These are phyloP conservation scores for Drosophila setosimentum DNA, from an alignment of 2,888 invertebrate genomes.

Conservation along the genomic window DNA sequence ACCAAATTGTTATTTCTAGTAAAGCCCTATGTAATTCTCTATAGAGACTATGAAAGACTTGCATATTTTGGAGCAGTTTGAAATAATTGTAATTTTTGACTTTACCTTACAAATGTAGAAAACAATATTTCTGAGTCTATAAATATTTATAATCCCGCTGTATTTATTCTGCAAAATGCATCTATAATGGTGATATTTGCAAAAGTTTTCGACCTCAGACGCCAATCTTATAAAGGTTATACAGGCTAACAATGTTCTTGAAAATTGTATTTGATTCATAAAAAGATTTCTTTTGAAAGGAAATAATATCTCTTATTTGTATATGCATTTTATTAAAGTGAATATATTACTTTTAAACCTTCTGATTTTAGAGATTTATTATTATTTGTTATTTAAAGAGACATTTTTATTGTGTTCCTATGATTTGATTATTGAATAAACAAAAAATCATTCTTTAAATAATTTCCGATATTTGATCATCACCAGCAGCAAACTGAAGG, in stretches of 20 bases:
- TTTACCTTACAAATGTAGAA: background rate
- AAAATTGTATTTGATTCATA: background rate
- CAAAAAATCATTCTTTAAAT: too few relatives aligned
- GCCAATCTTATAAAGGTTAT: too few relatives aligned
- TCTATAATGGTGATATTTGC: accelerated
- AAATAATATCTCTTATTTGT: background rate
- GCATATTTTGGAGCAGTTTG: too few relatives aligned
- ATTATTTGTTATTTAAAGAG: background rate
- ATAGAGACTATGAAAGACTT: background rate
- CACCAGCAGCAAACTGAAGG: background rate
- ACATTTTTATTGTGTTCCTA: background rate
- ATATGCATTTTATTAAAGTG: background rate
- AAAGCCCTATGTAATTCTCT: background rate
- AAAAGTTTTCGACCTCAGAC: background rate
- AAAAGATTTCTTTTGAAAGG: background rate
- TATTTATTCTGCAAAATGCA: background rate
- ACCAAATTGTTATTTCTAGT: background rate
- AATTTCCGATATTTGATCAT: background rate
- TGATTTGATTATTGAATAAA: background rate
- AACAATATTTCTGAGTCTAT: accelerated
- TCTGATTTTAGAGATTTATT: background rate
- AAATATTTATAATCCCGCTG: background rate
- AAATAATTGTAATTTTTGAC: too few relatives aligned
- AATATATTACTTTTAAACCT: background rate
- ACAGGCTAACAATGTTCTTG: background rate